Percentiles rank a stretch among this genome's conserved stretches.
These are phyloP conservation scores for Meandrina meandrites DNA, from an alignment of 92 coral and sea anemone species.

Conservation along the genomic window DNA sequence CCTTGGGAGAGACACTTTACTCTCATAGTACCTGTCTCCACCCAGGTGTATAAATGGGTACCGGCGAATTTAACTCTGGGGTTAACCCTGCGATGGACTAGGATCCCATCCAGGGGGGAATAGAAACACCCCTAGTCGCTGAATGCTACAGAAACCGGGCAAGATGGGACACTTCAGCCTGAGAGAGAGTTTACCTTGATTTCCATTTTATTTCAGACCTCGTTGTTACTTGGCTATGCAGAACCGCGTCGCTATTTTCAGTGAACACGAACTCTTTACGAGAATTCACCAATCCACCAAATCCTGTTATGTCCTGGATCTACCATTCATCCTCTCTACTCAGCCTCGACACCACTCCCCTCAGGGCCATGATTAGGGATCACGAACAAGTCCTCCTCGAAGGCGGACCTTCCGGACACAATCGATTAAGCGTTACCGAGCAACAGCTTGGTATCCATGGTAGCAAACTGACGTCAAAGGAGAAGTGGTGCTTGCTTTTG, in stretches of 20 bases:
- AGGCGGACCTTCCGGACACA: not conserved
- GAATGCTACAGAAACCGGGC: no score
- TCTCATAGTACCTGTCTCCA: no score
- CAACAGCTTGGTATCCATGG: slow-evolving; percentile 6
- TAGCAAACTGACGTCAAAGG: not conserved
- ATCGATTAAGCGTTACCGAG: not conserved
- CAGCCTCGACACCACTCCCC: slow-evolving; percentile 13
- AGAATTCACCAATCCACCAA: slow-evolving; percentile 29
- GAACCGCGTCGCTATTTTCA: slow-evolving; percentile 38
- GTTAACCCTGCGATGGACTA: no score
- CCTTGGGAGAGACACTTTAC: no score
- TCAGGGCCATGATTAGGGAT: slow-evolving; percentile 22
- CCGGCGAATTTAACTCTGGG: no score
- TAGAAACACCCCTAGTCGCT: no score
- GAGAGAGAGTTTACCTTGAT: no score
- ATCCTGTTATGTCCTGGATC: slow-evolving; percentile 35
- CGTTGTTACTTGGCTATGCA: slow-evolving; percentile 26
- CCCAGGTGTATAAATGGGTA: no score
- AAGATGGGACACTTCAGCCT: no score
- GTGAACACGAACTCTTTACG: slow-evolving; percentile 17
- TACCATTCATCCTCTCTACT: slow-evolving; percentile 32
- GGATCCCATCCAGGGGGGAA: no score
- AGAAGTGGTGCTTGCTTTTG: slow-evolving; percentile 3
- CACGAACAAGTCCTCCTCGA: not conserved
- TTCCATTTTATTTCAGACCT: slow-evolving; percentile 9